Percentiles rank a stretch among this genome's conserved stretches.
Conservation (phyloP, 2,797 vertebrate genomes). For the Eleutherodactylus coqui region DNA sequence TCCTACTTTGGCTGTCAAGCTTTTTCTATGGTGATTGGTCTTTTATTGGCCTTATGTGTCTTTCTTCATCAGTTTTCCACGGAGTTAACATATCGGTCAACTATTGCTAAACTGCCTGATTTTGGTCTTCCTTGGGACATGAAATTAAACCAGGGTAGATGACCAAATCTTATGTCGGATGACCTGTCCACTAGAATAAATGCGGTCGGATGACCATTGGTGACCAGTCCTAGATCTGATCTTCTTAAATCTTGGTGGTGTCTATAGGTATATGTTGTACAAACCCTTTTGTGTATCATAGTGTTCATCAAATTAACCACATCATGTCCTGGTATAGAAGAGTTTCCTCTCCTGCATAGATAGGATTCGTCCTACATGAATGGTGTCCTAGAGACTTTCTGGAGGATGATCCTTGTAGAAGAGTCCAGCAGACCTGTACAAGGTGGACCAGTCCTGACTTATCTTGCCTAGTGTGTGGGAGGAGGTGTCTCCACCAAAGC, state of each 20-base stretch:
- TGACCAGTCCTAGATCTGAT: not conserved
- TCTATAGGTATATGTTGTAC: not conserved
- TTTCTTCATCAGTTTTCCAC: not conserved
- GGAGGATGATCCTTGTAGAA: not conserved
- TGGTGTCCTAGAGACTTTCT: not conserved
- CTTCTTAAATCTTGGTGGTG: not conserved
- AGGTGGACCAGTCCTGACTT: constrained; percentile 20
- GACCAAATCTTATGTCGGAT: not conserved
- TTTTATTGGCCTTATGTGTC: no score
- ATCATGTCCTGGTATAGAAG: not conserved
- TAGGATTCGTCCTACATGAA: not conserved
- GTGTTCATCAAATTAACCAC: not conserved
- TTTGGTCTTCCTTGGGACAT: not conserved
- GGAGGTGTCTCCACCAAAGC: not conserved
- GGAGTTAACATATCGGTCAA: not conserved
- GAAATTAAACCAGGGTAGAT: no score
- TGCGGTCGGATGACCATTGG: not conserved
- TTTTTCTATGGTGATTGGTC: not conserved
- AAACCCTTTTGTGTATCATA: not conserved
- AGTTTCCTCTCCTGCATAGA: not conserved
- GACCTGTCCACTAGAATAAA: not conserved
- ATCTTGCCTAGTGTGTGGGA: not conserved
- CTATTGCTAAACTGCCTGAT: not conserved
- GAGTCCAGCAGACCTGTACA: not conserved
- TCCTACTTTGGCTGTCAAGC: not conserved